Base-by-base conservation (phyloP, 2,113 vertebrate genomes). In the Pleuronectes platessa region DNA sequence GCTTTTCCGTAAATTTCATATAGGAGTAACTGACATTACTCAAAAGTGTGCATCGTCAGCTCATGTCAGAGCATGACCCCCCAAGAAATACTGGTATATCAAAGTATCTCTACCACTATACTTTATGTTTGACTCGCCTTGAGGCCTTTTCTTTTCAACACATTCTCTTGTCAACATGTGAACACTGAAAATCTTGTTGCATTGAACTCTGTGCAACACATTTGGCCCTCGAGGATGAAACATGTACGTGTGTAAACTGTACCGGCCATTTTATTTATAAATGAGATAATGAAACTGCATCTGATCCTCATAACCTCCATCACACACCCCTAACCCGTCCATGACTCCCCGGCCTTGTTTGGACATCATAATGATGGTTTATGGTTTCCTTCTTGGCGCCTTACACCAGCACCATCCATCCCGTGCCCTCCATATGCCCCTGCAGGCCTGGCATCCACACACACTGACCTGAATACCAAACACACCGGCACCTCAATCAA, bases 301-400 rank as follows among this genome's bases (percentile, higher is more conserved):
- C 70, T 79, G 77, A 88, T 85, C 82, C 71, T 63, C 21, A 61
- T 88, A 68, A 87, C 88, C 86, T 82, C 88, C 76, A 61, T 66
- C 73, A 72, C 84, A 82, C 71, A 71, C 68, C 12, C 11, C 68
- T 84, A 69, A 83, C 82, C 84, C 76, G 62, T 74, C 74, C 54
- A n/a, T 78, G 86, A 86, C 86, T 86, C 78, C 66, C 11, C 2
- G n/a, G 74, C 82, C 86, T 80, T 68, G 68, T 86, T 87, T 84
- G 68, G 84, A 61, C 61, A 80, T 71, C 68, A 84, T 76, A 81
- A 70, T 78, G 79, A 71, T 15, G 87, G 86, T 89, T 89, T 89
- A 84, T 81, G 61, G 81, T 88, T 89, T 86, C 87, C 76, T 84
- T 82, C 51, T 77, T 84, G 88, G 90, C 58, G n/a, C 63, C n/a